Evolutionary conservation across 2,113 vertebrate species (phyloP).

Genomic region (Leiothrix lutea): DNA sequence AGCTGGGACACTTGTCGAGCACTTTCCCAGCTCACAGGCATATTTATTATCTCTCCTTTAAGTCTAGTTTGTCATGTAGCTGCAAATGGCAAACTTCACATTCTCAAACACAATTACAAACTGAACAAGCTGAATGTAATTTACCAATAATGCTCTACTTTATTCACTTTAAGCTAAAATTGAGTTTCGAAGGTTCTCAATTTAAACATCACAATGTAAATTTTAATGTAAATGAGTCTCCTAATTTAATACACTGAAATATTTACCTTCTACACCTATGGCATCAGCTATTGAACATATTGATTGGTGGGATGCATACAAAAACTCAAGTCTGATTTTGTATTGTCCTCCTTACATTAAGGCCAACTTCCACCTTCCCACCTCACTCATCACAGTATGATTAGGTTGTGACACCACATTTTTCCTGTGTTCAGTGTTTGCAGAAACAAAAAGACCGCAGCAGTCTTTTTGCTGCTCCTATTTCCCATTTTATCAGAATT

Average conservation of each 20-base stretch:
- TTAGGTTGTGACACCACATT: neutral
- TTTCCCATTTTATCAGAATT: slow-evolving; percentile 16
- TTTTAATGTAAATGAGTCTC: neutral
- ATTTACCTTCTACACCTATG: neutral
- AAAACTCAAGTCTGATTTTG: neutral
- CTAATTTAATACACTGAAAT: slow-evolving; percentile 16
- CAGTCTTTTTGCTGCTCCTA: neutral
- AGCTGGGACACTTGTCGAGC: neutral
- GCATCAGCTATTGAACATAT: neutral
- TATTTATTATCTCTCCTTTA: neutral
- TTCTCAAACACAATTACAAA: neutral
- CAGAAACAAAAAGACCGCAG: neutral
- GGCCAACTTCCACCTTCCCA: neutral
- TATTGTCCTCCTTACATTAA: neutral
- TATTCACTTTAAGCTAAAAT: neutral
- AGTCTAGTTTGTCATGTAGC: neutral
- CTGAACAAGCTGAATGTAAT: neutral
- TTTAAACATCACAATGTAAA: slow-evolving; percentile 18
- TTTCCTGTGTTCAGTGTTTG: neutral
- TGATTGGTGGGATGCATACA: neutral
- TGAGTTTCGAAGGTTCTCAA: neutral
- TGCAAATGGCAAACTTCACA: neutral
- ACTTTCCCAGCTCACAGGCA: neutral
- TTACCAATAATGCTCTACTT: neutral
- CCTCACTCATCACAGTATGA: neutral